A percentile compares a stretch with the other conserved stretches of the same genome.
Conservation (phyloP, 2,888 invertebrate genomes). For the Ganaspis brasiliensis region DNA sequence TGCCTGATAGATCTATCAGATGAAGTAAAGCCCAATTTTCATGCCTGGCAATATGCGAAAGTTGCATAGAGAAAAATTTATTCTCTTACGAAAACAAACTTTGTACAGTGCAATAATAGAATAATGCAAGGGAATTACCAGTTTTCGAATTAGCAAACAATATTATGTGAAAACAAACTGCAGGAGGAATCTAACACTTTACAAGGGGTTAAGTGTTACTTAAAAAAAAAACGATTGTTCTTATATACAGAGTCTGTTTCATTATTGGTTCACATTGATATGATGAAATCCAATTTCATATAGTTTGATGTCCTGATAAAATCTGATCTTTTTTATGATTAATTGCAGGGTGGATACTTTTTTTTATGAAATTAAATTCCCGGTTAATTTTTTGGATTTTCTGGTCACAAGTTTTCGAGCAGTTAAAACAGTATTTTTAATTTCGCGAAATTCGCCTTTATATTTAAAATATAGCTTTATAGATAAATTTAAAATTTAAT, state of each 20-base stretch:
- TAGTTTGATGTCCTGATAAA: neutral
- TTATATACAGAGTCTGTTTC: neutral
- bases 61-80: slow-evolving; percentile 40
- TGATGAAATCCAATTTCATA: neutral
- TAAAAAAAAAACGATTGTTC: slow-evolving; percentile 3
- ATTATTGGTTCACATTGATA: neutral
- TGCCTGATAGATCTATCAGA: slow-evolving; percentile 60
- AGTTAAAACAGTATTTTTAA: too few relatives aligned
- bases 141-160: slow-evolving; percentile 32
- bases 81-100: slow-evolving; percentile 9
- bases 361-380: too few relatives aligned
- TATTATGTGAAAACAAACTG: slow-evolving; percentile 7
- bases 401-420: too few relatives aligned
- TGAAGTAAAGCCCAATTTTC: slow-evolving; percentile 60
- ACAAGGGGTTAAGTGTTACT: slow-evolving; percentile 8
- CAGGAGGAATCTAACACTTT: neutral
- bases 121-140: slow-evolving; percentile 5
- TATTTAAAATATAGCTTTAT: too few relatives aligned
- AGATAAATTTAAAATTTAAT: too few relatives aligned
- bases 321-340: too few relatives aligned
- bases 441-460: too few relatives aligned
- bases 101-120: slow-evolving; percentile 2
- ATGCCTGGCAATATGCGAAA: slow-evolving; percentile 54
- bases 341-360: too few relatives aligned
- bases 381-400: too few relatives aligned